Evolutionary conservation across 2,888 invertebrate species (phyloP).

Genomic region (Cryptocephalus moraei): DNA sequence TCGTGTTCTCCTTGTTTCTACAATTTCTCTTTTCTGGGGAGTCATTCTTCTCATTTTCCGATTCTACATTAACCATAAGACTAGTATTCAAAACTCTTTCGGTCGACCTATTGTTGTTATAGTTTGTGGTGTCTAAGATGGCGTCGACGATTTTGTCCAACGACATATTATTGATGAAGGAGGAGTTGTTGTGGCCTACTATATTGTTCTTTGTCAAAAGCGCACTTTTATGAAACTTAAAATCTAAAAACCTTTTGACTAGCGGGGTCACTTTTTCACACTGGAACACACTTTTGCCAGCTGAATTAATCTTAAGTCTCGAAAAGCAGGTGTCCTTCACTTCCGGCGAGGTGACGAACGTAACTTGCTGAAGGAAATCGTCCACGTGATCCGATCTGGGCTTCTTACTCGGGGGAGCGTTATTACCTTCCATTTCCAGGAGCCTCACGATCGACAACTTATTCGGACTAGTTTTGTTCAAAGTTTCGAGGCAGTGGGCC

Average conservation of each 20-base stretch:
- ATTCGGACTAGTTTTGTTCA: conserved; percentile 44
- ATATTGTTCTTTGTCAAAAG: conserved; percentile 11
- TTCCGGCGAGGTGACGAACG: conserved; percentile 26
- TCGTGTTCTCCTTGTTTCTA: conserved; percentile 28
- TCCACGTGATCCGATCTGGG: conserved; percentile 35
- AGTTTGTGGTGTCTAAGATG: conserved; percentile 48
- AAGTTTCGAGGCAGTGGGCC: conserved; percentile 36
- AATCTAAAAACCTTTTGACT: conserved; percentile 47
- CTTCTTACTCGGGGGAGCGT: conserved; percentile 22
- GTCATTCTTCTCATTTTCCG: conserved; percentile 19
- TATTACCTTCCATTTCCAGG: conserved; percentile 31
- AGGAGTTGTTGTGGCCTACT: conserved; percentile 40
- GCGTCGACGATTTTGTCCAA: conserved; percentile 53
- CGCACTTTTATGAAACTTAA: conserved; percentile 46
- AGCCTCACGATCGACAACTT: conserved; percentile 30
- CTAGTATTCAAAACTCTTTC: conserved; percentile 15
- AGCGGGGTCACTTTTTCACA: conserved; percentile 46
- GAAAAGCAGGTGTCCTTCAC: conserved; percentile 17
- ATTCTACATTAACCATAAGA: conserved; percentile 18
- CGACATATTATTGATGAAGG: conserved; percentile 45
- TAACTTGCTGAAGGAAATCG: conserved; percentile 31
- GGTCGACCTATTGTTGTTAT: conserved; percentile 30
- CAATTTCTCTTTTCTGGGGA: conserved; percentile 25
- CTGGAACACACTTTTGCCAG: conserved; percentile 8
- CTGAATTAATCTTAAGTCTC: conserved; percentile 11